Evolutionary conservation across 2,888 invertebrate genomes (phyloP), one percentile per base, ranked within the genome.

Genomic region (Cryptocheilus praepositus): DNA sequence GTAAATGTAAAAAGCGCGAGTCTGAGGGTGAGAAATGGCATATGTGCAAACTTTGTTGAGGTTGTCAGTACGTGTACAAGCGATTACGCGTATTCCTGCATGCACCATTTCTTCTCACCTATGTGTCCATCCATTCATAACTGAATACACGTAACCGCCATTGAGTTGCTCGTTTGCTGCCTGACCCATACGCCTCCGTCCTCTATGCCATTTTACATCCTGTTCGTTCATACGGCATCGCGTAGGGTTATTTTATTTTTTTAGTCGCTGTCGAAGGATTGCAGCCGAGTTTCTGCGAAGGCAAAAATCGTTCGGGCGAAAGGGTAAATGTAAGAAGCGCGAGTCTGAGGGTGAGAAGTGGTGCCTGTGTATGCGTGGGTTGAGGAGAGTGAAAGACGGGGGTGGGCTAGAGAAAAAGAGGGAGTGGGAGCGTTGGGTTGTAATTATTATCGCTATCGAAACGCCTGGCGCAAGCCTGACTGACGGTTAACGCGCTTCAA

Each of bases 371-470:
- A 25, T 16, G 60, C 3, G 16, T 21, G 45, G 46, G 44, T 43
- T 66, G 7, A 46, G 43, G 51, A 55, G 51, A n/a, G 44, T 25
- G 25, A 28, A 25, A 25, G 28, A 28, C 63, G 64, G 25, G 57
- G 22, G 65, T 49, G 58, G 49, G 15, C 43, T 19, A 28, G 16
- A 57, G 44, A 45, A 45, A 43, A 51, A 56, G 60, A 57, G 60
- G 67, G 61, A 53, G 28, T 66, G 21, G 56, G 49, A 51, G 60
- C 45, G 60, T 55, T 56, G 67, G 66, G 66, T 68, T 68, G 61
- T 68, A 69, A 76, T 77, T 77, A 79, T 77, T 77, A 67, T 65
- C 65, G 65, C 67, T 67, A 44, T 51, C 67, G 28, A 52, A 44
- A 59, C 59, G 58, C 46, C 49, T 67, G 44, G 56, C 66, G 60